Conservation (phyloP, 2,888 invertebrate species). For the Periphyllus acericola region DNA sequence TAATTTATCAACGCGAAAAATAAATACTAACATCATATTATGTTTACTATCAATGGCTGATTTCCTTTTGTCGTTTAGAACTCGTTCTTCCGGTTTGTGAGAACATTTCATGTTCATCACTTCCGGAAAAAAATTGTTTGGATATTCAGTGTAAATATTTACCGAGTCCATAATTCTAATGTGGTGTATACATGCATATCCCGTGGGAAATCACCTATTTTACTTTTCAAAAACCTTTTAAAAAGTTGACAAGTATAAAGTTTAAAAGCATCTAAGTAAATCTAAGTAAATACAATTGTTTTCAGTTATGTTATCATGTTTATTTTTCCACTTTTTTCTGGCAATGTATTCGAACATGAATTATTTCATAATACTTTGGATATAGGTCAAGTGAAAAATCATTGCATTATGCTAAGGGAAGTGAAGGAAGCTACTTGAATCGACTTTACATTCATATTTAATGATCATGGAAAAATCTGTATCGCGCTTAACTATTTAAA, state of each 20-base stretch:
- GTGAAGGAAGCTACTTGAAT: neutral
- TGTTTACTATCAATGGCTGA: neutral
- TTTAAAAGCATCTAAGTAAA: neutral
- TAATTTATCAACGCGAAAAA: too few species aligned
- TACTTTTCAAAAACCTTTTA: neutral
- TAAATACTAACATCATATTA: neutral
- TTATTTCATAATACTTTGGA: neutral
- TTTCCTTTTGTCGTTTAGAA: neutral
- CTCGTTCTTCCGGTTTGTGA: neutral
- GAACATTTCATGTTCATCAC: neutral
- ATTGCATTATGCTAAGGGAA: neutral
- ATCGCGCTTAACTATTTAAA: too few species aligned
- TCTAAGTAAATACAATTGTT: neutral
- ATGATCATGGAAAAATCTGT: neutral
- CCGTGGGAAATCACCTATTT: neutral
- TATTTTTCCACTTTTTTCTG: neutral
- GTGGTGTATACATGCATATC: neutral
- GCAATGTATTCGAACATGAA: neutral
- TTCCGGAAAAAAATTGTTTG: neutral
- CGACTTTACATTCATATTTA: neutral
- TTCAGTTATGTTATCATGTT: neutral
- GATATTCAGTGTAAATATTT: neutral
- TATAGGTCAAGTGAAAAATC: neutral
- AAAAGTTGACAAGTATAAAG: too few species aligned
- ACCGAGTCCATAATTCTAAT: slow-evolving; percentile 6